Conservation (phyloP, 1,140 invertebrate genomes). For the fruit fly (Drosophila melanogaster) region DNA sequence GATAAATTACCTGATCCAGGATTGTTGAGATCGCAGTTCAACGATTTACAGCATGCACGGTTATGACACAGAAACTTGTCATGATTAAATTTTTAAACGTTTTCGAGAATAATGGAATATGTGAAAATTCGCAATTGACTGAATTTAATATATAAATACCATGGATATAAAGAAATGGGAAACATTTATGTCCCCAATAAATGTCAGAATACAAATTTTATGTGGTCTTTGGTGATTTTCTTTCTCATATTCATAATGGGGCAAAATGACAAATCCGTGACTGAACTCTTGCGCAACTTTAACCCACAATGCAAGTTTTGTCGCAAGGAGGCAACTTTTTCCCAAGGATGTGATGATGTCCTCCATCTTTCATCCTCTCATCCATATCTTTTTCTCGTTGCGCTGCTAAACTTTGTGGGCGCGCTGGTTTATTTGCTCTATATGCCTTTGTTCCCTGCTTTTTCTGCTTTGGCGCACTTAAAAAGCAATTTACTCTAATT, state of each 20-base stretch:
- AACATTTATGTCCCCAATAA: constrained; percentile 19
- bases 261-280: constrained; percentile 38
- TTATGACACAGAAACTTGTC: background rate
- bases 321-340: constrained; percentile 7
- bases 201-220: background rate
- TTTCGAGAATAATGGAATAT: no score
- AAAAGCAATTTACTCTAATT: constrained; percentile 83
- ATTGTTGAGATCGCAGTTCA: background rate
- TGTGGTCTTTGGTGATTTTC: constrained; percentile 1
- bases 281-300: constrained; percentile 29
- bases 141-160: no score
- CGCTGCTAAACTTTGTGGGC: constrained; percentile 16
- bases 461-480: constrained; percentile 72
- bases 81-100: no score
- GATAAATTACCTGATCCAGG: constrained; percentile 7
- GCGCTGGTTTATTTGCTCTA: constrained; percentile 40
- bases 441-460: constrained; percentile 52
- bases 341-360: constrained; percentile 4
- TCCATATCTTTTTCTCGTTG: background rate
- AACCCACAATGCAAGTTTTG: constrained; percentile 39
- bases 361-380: constrained; percentile 17
- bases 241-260: constrained; percentile 20
- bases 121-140: no score
- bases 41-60: background rate
- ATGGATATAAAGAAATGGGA: no score